Conservation (phyloP, 2,113 vertebrate species). For the Spea multiplicata region DNA sequence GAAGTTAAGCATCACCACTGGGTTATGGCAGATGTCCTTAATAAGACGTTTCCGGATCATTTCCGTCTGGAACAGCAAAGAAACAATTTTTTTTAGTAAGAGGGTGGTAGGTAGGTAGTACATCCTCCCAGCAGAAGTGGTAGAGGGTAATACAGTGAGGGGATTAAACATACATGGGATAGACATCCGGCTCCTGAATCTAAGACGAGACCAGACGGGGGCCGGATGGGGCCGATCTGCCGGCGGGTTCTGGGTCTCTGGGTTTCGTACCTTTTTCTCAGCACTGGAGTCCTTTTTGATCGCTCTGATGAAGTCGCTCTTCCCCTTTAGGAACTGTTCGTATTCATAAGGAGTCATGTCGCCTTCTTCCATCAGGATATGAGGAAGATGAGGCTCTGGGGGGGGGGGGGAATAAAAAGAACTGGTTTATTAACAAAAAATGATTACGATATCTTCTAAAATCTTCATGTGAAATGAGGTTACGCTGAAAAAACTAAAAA, state of each 20-base stretch:
- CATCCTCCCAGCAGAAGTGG: no score
- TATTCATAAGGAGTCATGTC: conserved; percentile 88
- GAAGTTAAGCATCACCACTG: conserved; percentile 92
- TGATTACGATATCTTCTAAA: no score
- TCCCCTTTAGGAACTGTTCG: conserved; percentile 79
- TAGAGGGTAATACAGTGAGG: no score
- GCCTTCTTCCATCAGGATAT: conserved; percentile 83
- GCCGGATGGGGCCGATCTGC: no score
- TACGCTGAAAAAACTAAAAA: no score
- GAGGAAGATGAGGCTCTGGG: conserved; percentile 86
- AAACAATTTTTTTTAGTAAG: neutral
- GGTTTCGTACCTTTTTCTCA: conserved; percentile 78
- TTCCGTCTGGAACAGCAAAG: conserved; percentile 70
- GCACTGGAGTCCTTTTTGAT: conserved; percentile 83
- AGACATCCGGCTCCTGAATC: no score
- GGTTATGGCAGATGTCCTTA: conserved; percentile 91
- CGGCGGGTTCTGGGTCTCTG: no score
- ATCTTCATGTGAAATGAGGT: no score
- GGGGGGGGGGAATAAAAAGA: conserved; percentile 44
- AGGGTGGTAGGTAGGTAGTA: no score
- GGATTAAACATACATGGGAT: neutral
- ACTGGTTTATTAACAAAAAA: no score
- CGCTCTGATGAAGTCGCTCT: conserved; percentile 84
- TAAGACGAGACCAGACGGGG: no score
- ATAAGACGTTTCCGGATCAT: conserved; percentile 87